Conservation (phyloP, 53 echinoderm and acorn worm species). For the Crossaster papposus region DNA sequence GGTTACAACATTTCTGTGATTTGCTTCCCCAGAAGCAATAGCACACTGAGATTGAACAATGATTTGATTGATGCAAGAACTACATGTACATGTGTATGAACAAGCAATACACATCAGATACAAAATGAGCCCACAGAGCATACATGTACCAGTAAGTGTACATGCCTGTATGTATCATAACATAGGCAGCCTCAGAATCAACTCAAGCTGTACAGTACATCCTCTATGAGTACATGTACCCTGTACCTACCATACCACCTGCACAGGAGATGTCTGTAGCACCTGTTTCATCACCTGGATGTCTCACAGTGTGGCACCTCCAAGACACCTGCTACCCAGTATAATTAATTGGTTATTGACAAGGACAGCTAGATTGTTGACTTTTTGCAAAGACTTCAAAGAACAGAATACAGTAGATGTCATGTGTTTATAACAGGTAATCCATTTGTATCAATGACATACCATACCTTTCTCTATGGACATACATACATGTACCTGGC, state of each 20-base stretch:
- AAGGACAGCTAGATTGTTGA: constrained; percentile 2
- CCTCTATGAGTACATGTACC: no score
- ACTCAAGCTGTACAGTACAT: no score
- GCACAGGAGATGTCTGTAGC: not conserved
- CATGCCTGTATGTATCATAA: no score
- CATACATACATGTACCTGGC: no score
- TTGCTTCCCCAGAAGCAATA: not conserved
- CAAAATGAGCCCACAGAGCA: not conserved
- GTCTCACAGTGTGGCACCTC: constrained; percentile 6
- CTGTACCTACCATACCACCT: not conserved
- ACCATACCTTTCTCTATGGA: no score
- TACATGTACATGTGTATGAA: not conserved
- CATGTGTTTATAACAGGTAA: not conserved
- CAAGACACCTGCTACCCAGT: constrained; percentile 39
- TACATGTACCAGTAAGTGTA: no score
- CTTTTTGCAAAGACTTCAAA: not conserved
- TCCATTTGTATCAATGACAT: not conserved
- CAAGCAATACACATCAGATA: not conserved
- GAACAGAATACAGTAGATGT: not conserved
- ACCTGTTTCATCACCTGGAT: constrained; percentile 43
- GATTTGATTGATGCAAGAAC: not conserved
- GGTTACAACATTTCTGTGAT: no score
- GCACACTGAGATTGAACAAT: not conserved
- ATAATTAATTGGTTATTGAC: constrained; percentile 35
- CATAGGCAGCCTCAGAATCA: not conserved